These are phyloP conservation scores for Rhinichthys klamathensis DNA, from an alignment of 2,113 vertebrate species.

Conservation along the genomic window DNA sequence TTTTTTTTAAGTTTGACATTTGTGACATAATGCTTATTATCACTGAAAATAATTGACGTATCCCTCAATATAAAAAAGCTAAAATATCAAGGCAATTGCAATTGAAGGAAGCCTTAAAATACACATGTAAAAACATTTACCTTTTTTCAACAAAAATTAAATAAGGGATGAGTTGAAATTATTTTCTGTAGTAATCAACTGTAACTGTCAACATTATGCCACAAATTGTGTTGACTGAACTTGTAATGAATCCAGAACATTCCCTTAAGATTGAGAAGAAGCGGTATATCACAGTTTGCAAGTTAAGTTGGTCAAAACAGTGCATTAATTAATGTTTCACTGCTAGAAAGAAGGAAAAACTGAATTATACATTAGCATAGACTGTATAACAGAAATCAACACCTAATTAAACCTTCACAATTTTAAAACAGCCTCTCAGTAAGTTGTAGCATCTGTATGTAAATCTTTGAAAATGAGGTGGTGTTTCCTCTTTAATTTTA, in stretches of 20 bases:
- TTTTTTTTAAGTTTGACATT: neutral
- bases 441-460: neutral
- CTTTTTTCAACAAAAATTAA: neutral
- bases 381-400: neutral
- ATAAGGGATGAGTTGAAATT: neutral
- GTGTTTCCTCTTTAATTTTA: neutral
- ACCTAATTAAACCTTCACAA: neutral
- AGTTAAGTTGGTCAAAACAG: constrained; percentile 25
- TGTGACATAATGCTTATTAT: neutral
- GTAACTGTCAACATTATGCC: neutral
- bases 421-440: neutral
- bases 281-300: neutral
- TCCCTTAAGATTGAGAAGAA: neutral
- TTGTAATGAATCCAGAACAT: neutral
- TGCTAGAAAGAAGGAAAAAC: neutral
- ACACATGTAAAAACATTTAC: neutral
- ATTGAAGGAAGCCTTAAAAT: neutral
- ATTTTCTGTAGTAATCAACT: neutral
- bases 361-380: constrained; percentile 6
- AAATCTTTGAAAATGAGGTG: neutral
- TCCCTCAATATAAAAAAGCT: neutral
- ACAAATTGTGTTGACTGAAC: neutral
- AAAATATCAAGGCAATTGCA: neutral
- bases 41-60: neutral
- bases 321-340: neutral